Conservation (phyloP, 2,797 vertebrate species). For the Lepus townsendii region DNA sequence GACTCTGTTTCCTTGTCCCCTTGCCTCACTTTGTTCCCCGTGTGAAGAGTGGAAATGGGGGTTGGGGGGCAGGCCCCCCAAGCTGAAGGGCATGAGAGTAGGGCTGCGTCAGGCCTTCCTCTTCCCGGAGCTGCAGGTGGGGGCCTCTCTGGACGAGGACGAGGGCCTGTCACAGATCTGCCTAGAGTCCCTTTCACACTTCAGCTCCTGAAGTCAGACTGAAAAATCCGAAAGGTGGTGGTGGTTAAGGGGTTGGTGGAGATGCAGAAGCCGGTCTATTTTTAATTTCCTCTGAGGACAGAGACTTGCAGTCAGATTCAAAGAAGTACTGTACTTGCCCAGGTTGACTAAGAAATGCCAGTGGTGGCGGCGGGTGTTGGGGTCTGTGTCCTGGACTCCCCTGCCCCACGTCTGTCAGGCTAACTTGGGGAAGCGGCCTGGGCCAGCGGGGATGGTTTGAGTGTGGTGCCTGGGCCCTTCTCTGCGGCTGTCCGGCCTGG, state of each 20-base stretch:
- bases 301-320: constrained; percentile 79
- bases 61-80: constrained; percentile 79
- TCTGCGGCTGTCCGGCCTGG: background rate
- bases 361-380: constrained; percentile 60
- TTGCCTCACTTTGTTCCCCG: constrained; percentile 36
- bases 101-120: constrained; percentile 44
- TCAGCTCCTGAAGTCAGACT: constrained; percentile 68
- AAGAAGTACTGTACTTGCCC: constrained; percentile 81
- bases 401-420: background rate
- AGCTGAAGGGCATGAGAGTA: constrained; percentile 28
- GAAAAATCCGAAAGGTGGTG: constrained; percentile 48
- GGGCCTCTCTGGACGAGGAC: constrained; percentile 1
- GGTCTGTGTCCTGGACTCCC: constrained; percentile 14
- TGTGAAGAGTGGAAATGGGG: constrained; percentile 38
- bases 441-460: background rate
- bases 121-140: background rate
- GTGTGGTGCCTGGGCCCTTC: background rate
- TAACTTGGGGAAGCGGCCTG: background rate
- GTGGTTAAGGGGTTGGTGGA: constrained; percentile 34
- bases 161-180: background rate
- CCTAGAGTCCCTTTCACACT: background rate
- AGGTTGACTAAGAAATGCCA: constrained; percentile 67
- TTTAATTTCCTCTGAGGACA: constrained; percentile 73
- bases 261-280: constrained; percentile 53
- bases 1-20: background rate